Evolutionary conservation across 2,113 vertebrate genomes (phyloP), one percentile per base, ranked within the genome.

Genomic region (Aix galericulata): DNA sequence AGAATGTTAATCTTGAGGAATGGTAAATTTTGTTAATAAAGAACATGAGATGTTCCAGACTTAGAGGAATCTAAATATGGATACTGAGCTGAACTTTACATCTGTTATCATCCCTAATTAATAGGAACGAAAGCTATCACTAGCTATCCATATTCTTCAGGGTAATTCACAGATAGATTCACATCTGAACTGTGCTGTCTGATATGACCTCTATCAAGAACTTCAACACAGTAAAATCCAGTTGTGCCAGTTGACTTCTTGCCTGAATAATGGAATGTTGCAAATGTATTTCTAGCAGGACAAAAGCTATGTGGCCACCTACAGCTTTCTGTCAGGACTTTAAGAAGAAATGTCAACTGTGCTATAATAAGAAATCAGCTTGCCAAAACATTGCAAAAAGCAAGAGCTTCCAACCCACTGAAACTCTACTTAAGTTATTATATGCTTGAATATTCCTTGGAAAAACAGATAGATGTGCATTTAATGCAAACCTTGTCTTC

Each of bases 371-470:
- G 79, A 94, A 97, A 96, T 96, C 89, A 94, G 76, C 85, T 96
- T 96, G 93, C 91, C 86, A 93, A 95, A 97, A 91, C 73, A 90
- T 95, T 97, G 86, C 64, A 91, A 97, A 94, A 95, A 83, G 67
- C 91, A 91, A 92, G 89, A 95, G 91, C 94, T 96, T 97, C 96
- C 93, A 97, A 95, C 84, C 97, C 95, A 94, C 79, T 95, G 94
- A 96, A 97, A 97, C 79, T 97, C 89, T 94, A 68, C 95, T 97
- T 97, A 97, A 97, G 89, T 97, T 97, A 98, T 98, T 97, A 97
- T 94, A 97, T 95, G 97, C 97, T 97, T 97, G 96, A 94, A 88
- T 94, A 93, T 36, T 60, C 95, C 32, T 78, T 89, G 93, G 95
- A 97, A 97, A 92, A 97, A 94, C 91, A 97, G 95, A 98, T 96